Conservation (phyloP, 2,113 vertebrate species). For the Mormyrus iriodes region DNA sequence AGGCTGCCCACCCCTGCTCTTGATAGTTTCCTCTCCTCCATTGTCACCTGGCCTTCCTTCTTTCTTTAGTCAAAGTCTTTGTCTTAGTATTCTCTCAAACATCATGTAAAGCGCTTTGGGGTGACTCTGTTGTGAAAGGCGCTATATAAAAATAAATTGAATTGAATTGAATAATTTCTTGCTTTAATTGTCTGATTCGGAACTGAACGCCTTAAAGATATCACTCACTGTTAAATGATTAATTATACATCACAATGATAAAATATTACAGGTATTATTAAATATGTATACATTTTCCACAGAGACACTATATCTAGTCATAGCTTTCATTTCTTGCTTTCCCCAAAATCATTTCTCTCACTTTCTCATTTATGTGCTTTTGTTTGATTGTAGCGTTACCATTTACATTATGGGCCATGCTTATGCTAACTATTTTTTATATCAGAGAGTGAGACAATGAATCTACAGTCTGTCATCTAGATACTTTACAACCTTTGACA, state of each 20-base stretch:
- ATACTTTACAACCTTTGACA: neutral
- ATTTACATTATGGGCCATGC: neutral
- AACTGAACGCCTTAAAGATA: neutral
- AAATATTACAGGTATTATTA: neutral
- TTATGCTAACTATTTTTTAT: neutral
- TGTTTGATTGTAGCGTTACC: neutral
- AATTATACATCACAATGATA: neutral
- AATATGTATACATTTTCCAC: neutral
- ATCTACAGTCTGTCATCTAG: neutral
- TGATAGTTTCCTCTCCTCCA: no score
- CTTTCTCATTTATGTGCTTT: neutral
- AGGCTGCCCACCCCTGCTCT: no score
- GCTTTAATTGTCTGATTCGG: neutral
- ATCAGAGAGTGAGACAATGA: no score
- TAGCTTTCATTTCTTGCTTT: neutral
- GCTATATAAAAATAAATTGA: no score
- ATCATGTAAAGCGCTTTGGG: no score
- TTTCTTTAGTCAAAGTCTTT: no score
- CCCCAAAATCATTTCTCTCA: neutral
- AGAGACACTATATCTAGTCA: neutral
- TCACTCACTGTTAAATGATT: neutral
- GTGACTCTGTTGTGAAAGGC: no score
- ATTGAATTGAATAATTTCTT: no score
- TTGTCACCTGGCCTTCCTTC: no score
- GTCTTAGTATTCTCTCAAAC: no score